These are phyloP conservation scores for Barnardius zonarius DNA, from an alignment of 2,113 vertebrate genomes.

Conservation along the genomic window DNA sequence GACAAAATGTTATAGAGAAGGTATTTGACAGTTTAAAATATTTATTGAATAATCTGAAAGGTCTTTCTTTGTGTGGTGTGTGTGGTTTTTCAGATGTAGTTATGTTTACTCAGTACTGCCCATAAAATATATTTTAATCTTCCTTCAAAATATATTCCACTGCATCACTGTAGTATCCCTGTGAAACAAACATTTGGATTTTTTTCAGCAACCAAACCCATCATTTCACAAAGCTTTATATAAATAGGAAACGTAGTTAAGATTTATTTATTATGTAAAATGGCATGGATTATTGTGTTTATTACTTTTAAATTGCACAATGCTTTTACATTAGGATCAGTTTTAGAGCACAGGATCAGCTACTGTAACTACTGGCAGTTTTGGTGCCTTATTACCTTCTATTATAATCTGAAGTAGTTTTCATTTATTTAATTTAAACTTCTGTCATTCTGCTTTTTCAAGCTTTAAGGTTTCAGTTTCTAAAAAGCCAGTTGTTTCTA, in stretches of 20 bases:
- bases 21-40: background rate
- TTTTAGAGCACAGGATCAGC: conserved; percentile 66
- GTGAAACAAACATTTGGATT: conserved; percentile 44
- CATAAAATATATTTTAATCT: conserved; percentile 27
- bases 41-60: background rate
- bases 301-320: conserved; percentile 59
- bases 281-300: conserved; percentile 56
- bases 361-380: conserved; percentile 62
- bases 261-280: conserved; percentile 69
- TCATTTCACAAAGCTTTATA: conserved; percentile 25
- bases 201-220: background rate
- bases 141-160: conserved; percentile 5
- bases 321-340: conserved; percentile 64
- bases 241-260: conserved; percentile 31
- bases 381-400: conserved; percentile 64
- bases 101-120: background rate
- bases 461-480: conserved; percentile 34
- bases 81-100: background rate
- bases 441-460: conserved; percentile 35
- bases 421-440: conserved; percentile 68
- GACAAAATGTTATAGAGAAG: background rate
- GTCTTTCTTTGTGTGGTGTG: background rate
- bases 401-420: conserved; percentile 68
- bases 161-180: conserved; percentile 21
- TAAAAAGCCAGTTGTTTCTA: conserved; percentile 41